Evolutionary conservation across 1,140 invertebrate species (phyloP).

Genomic region (Solenopsis invicta): DNA sequence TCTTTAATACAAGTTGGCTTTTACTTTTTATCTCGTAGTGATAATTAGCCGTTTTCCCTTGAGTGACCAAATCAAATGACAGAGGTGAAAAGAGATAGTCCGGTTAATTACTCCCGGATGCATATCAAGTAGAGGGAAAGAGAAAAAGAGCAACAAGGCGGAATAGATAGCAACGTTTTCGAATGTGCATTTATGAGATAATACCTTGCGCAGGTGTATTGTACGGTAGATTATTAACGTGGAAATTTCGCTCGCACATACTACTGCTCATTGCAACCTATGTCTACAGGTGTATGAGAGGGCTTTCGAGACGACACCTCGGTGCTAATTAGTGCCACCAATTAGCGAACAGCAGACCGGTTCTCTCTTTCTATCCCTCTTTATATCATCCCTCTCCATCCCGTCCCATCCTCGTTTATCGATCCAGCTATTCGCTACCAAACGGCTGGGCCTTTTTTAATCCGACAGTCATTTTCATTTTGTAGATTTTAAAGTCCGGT

Average conservation of each 20-base stretch:
- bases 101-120: slow-evolving; percentile 69
- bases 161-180: slow-evolving; percentile 63
- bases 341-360: slow-evolving; percentile 74
- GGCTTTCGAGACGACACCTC: slow-evolving; percentile 74
- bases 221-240: slow-evolving; percentile 69
- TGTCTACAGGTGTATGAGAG: slow-evolving; percentile 65
- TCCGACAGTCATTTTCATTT: slow-evolving; percentile 65
- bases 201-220: slow-evolving; percentile 64
- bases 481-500: slow-evolving; percentile 62
- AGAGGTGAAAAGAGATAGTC: slow-evolving; percentile 44
- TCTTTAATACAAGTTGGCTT: background rate
- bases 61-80: slow-evolving; percentile 49
- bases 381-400: background rate
- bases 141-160: slow-evolving; percentile 16
- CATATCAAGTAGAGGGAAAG: slow-evolving; percentile 3
- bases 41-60: slow-evolving; percentile 63
- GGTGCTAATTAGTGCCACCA: slow-evolving; percentile 80
- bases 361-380: slow-evolving; percentile 41
- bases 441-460: slow-evolving; percentile 53
- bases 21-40: slow-evolving; percentile 17
- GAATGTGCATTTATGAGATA: slow-evolving; percentile 72
- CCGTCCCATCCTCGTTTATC: slow-evolving; percentile 59
- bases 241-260: slow-evolving; percentile 67
- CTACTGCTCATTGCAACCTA: slow-evolving; percentile 53
- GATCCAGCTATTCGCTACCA: slow-evolving; percentile 43